A percentile compares a stretch with the other conserved stretches of the same genome.
Conservation (phyloP, 2,888 invertebrate genomes). For the Diarsia brunnea region DNA sequence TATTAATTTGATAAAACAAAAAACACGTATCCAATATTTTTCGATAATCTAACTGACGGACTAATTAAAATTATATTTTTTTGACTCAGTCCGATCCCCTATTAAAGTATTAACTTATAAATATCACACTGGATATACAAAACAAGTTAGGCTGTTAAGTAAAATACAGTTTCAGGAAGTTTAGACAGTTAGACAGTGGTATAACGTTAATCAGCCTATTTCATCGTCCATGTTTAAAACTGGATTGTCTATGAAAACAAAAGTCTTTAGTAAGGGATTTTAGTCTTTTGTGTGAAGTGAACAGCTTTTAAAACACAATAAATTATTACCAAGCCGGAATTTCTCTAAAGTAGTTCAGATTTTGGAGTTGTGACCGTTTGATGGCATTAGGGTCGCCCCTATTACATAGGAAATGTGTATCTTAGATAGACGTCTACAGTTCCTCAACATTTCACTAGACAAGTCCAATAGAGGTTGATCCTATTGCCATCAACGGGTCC, state of each 20-base stretch:
- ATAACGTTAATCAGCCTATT: slow-evolving; percentile 11
- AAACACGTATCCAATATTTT: no score
- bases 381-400: not conserved
- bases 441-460: not conserved
- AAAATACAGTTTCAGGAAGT: slow-evolving; percentile 4
- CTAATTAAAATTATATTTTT: no score
- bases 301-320: not conserved
- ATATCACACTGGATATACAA: slow-evolving; percentile 18
- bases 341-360: not conserved
- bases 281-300: slow-evolving; percentile 10
- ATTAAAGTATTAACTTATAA: no score
- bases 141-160: slow-evolving; percentile 4
- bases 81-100: no score
- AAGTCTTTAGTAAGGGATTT: slow-evolving; percentile 1
- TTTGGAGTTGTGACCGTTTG: not conserved
- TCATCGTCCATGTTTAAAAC: slow-evolving; percentile 3
- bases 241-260: slow-evolving; percentile 25
- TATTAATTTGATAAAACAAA: no score
- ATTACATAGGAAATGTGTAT: not conserved
- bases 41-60: no score
- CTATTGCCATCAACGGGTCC: not conserved
- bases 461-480: not conserved
- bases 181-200: not conserved
- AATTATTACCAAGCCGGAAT: not conserved
- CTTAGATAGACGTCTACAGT: not conserved